A percentile compares a stretch with the other conserved stretches of the same genome.
phyloP scores from a whole-genome alignment of 2,113 vertebrate species.

The Spermophilus dauricus region DNA sequence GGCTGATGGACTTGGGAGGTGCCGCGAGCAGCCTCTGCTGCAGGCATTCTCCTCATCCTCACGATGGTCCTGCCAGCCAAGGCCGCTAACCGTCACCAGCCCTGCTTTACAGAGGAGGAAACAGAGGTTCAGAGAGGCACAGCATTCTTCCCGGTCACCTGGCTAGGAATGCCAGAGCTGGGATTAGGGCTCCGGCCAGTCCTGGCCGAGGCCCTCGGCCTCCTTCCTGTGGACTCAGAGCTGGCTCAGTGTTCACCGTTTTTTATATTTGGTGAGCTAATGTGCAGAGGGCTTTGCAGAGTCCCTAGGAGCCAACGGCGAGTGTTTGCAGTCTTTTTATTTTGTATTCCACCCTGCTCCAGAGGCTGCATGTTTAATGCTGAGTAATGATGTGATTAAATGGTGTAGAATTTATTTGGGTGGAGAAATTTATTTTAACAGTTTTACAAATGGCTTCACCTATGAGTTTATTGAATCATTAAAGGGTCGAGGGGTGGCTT shows the following conservation, averaged over 20 bases:
- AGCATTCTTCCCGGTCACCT: accelerated
- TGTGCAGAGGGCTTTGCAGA: accelerated
- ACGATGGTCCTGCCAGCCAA: accelerated
- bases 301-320: background rate
- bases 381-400: background rate
- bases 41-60: background rate
- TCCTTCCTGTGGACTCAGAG: accelerated
- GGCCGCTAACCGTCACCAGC: accelerated
- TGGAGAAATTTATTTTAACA: constrained; percentile 31
- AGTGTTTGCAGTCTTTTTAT: accelerated
- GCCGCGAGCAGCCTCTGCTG: background rate
- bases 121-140: background rate
- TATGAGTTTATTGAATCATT: constrained; percentile 39
- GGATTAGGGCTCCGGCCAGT: accelerated
- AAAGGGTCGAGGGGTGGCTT: background rate
- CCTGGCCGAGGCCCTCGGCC: accelerated
- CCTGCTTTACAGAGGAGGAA: background rate
- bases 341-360: background rate
- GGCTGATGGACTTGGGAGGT: accelerated
- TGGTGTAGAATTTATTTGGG: constrained; percentile 7
- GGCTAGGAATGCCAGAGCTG: accelerated
- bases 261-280: no score
- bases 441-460: constrained; percentile 42
- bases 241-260: accelerated
- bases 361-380: background rate